Conservation (phyloP, 2,797 vertebrate species). For the Sebastes nivosus region DNA sequence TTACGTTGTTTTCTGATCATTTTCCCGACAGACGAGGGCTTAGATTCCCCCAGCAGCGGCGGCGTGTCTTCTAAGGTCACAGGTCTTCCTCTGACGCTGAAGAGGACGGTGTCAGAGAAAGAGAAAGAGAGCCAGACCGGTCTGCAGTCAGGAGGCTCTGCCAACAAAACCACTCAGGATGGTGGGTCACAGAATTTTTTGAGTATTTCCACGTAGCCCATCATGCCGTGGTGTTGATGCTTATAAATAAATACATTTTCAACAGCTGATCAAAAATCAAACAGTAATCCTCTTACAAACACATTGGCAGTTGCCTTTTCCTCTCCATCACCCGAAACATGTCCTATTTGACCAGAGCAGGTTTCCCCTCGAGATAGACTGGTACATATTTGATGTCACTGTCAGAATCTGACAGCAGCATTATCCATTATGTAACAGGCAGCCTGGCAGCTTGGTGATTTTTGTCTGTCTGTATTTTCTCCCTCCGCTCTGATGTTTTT, state of each 20-base stretch:
- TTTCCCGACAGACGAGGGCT: constrained; percentile 84
- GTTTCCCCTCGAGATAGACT: background rate
- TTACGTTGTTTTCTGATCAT: background rate
- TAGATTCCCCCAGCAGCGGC: constrained; percentile 84
- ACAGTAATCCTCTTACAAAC: background rate
- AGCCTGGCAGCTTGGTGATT: background rate
- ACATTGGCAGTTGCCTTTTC: background rate
- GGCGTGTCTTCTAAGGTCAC: constrained; percentile 83
- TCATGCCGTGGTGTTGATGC: background rate
- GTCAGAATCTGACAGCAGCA: background rate
- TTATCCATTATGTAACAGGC: constrained; percentile 32
- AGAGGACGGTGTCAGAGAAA: constrained; percentile 88
- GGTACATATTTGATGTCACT: constrained; percentile 21
- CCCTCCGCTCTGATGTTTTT: background rate
- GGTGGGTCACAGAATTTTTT: constrained; percentile 78
- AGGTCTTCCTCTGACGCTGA: constrained; percentile 83
- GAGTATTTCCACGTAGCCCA: background rate
- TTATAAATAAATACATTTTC: background rate
- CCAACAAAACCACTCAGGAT: constrained; percentile 87
- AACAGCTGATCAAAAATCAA: background rate
- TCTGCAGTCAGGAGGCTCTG: constrained; percentile 76
- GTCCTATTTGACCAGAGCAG: background rate
- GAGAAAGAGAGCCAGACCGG: constrained; percentile 87
- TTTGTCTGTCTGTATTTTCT: background rate
- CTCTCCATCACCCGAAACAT: background rate